Conservation (phyloP, 2,113 vertebrate genomes). For the Lagenorhynchus albirostris region DNA sequence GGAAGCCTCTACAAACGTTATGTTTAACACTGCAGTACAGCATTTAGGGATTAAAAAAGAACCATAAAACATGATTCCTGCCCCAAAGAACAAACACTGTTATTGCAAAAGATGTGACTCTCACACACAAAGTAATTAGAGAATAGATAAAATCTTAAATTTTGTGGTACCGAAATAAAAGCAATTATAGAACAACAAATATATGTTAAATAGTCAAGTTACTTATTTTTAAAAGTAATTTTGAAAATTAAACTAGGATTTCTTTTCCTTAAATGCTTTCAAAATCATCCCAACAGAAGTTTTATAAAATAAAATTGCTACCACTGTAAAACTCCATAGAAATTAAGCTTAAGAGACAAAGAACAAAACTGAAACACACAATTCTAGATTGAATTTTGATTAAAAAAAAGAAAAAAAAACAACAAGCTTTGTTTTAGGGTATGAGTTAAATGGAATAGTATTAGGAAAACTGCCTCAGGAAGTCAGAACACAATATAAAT, state of each 20-base stretch:
- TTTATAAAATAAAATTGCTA: constrained; percentile 13
- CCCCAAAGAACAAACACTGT: background rate
- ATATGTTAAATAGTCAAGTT: background rate
- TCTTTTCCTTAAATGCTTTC: background rate
- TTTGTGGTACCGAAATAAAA: background rate
- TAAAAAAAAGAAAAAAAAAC: background rate
- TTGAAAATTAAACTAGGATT: background rate
- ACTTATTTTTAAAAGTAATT: background rate
- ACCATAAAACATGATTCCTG: background rate
- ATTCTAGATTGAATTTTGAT: constrained; percentile 61
- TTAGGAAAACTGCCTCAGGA: constrained; percentile 82
- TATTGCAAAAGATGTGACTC: background rate
- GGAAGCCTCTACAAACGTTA: background rate
- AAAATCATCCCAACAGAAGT: background rate
- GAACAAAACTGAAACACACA: constrained; percentile 48
- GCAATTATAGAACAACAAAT: background rate
- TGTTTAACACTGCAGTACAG: background rate
- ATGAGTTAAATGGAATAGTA: constrained; percentile 72
- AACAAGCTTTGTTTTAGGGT: constrained; percentile 71
- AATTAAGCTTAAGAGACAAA: constrained; percentile 67
- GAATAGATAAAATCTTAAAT: background rate
- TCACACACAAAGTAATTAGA: background rate
- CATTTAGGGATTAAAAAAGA: background rate
- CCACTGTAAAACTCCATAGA: constrained; percentile 43
- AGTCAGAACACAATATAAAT: constrained; percentile 83